phyloP scores from a whole-genome alignment of 2,797 vertebrate genomes.

The Agapornis canus region DNA sequence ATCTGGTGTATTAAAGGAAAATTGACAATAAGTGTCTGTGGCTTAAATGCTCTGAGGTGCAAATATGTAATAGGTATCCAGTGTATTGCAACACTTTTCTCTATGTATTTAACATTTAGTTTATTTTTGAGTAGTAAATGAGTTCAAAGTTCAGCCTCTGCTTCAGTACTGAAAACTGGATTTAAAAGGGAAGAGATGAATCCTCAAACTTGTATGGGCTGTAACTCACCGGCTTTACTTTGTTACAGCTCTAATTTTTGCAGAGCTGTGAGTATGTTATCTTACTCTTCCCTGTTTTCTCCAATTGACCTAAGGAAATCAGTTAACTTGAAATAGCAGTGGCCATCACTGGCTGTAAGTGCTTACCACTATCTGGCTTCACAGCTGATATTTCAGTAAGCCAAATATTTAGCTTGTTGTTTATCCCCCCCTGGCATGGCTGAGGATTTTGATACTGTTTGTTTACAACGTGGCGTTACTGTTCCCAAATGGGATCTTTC shows the following conservation, averaged over 20 bases:
- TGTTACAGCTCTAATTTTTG: neutral
- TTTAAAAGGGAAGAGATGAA: slow-evolving; percentile 39
- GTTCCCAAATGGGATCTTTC: slow-evolving; percentile 53
- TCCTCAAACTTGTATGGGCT: neutral
- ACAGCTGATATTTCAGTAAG: slow-evolving; percentile 35
- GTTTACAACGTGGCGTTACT: slow-evolving; percentile 38
- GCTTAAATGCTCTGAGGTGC: neutral
- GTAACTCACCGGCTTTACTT: neutral
- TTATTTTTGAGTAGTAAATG: neutral
- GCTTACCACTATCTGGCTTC: slow-evolving; percentile 53
- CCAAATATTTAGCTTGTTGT: slow-evolving; percentile 56
- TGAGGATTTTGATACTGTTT: slow-evolving; percentile 37
- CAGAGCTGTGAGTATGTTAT: neutral
- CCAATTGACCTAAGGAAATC: neutral
- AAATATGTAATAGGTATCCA: neutral
- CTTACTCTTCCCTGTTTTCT: neutral
- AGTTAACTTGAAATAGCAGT: slow-evolving; percentile 30
- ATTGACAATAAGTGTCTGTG: neutral
- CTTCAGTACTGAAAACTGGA: slow-evolving; percentile 21
- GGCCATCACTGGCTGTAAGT: slow-evolving; percentile 33
- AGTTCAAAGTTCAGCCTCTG: neutral
- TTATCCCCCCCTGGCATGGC: slow-evolving; percentile 55
- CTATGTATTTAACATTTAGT: slow-evolving; percentile 9
- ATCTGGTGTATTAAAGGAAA: slow-evolving; percentile 40
- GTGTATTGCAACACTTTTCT: slow-evolving; percentile 22